Base-by-base conservation (phyloP, 2,797 vertebrate genomes). In the Fundulus diaphanus region DNA sequence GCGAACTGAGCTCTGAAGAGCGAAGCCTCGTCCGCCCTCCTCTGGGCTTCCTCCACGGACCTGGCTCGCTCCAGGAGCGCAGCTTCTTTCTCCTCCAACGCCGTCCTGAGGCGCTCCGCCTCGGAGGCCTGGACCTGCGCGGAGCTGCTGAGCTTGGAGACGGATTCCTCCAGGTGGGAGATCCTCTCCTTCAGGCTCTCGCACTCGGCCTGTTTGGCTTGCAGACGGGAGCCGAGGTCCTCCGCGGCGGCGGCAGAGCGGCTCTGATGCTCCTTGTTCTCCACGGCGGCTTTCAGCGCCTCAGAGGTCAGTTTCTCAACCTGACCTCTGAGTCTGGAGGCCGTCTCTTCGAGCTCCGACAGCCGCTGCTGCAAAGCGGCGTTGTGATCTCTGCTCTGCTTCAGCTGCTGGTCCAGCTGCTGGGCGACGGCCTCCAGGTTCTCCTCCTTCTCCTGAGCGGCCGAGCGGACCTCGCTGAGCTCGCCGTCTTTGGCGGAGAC, bases 141-240 rank as follows among this genome's bases (percentile, higher is more conserved):
- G 80, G 89, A 86, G 73, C 67, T 78, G 48, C 83, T 87, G 49
- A 96, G 92, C 78, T 90, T 93, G 3, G 81, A 59, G 46, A 91
- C 80, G 0, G 88, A 81, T 70, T 96, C 95, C 74, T 96, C 87
- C 5, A 96, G 82, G 80, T 93, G 83, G 22, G 85, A 84, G 27
- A 94, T 61, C 70, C 94, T 90, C 54, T 95, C 94, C 82, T 92
- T 96, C 75, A 97, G 81, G 61, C 80, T 82, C 46, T 90, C 86
- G 72, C 92, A 95, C 81, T 97, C 95, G 1, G 69, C 75, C 22
- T 96, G 94, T 89, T 94, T 97, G 77, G 87, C 75, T 49, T 92
- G 86, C 15, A 96, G 81, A 7, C 92, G 83, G 1, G 29, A 72
- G 18, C 85, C 92, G 37, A 97, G 88, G 65, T 74, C 92, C 81